phyloP scores from a whole-genome alignment of 2,113 vertebrate genomes.

The Edolisoma coerulescens region DNA sequence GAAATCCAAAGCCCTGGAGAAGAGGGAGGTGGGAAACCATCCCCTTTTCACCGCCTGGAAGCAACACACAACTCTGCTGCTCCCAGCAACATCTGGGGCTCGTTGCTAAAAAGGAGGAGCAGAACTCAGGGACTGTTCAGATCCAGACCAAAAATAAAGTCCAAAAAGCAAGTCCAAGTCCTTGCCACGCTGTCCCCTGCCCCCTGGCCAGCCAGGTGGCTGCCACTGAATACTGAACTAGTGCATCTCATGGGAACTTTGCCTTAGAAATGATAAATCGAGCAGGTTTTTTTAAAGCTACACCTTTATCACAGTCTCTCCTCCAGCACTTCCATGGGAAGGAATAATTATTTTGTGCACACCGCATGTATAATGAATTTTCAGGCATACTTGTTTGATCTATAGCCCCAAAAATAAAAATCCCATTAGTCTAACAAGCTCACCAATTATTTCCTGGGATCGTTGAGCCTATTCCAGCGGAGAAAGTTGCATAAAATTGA shows the following conservation, averaged over 20 bases:
- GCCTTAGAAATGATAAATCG: constrained; percentile 37
- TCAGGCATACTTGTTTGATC: constrained; percentile 59
- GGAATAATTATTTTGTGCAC: constrained; percentile 53
- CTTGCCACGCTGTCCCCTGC: neutral
- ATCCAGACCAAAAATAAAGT: neutral
- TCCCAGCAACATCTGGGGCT: neutral
- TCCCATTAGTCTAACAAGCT: constrained; percentile 67
- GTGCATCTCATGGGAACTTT: neutral
- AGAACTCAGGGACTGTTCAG: neutral
- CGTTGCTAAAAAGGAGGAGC: neutral
- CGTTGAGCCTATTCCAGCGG: neutral
- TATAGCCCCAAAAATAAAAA: constrained; percentile 65
- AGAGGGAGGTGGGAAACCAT: neutral
- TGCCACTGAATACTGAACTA: neutral
- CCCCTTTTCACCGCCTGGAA: neutral
- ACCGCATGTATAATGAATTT: constrained; percentile 56
- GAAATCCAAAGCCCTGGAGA: neutral
- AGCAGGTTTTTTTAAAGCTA: neutral
- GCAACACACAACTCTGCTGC: neutral
- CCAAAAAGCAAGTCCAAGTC: neutral
- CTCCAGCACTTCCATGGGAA: constrained; percentile 26
- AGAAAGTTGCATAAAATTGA: constrained; percentile 35
- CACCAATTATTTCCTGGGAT: constrained; percentile 53
- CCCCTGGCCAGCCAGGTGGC: neutral
- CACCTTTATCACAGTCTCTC: constrained; percentile 44